These are phyloP conservation scores for Agriopis marginaria DNA, from an alignment of 2,888 invertebrate genomes.

Conservation along the genomic window DNA sequence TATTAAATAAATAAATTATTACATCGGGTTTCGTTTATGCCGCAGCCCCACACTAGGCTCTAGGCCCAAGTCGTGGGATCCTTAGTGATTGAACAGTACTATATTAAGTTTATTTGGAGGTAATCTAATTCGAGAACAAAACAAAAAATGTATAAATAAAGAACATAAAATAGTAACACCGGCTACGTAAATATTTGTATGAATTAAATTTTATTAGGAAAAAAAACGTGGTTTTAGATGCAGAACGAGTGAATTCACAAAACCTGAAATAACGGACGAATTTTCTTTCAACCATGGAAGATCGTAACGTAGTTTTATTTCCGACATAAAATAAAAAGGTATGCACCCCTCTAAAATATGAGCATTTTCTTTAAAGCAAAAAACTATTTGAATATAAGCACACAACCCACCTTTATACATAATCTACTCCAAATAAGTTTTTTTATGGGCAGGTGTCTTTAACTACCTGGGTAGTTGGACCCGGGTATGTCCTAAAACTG, in stretches of 20 bases:
- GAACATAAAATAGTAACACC: too few species aligned
- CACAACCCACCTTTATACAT: neutral
- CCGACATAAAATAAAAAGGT: conserved; percentile 18
- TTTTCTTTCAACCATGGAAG: conserved; percentile 9
- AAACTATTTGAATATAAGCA: neutral
- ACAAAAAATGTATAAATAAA: too few species aligned
- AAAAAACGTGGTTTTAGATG: neutral
- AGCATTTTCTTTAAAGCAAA: conserved; percentile 10
- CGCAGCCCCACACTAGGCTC: too few species aligned
- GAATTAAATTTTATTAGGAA: neutral
- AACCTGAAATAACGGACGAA: conserved; percentile 20
- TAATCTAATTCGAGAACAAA: too few species aligned
- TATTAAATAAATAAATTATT: too few species aligned
- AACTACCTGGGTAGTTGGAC: too few species aligned
- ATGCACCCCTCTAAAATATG: conserved; percentile 21
- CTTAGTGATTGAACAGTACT: too few species aligned
- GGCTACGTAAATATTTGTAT: too few species aligned
- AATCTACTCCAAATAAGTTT: neutral
- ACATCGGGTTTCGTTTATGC: too few species aligned
- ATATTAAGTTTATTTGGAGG: too few species aligned
- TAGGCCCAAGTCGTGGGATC: too few species aligned
- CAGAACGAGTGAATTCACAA: neutral
- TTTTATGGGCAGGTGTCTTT: neutral
- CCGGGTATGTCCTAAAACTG: too few species aligned
- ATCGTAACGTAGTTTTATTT: conserved; percentile 30